Base-by-base conservation (phyloP, 2,888 invertebrate genomes). In the Teleiodes luculella region DNA sequence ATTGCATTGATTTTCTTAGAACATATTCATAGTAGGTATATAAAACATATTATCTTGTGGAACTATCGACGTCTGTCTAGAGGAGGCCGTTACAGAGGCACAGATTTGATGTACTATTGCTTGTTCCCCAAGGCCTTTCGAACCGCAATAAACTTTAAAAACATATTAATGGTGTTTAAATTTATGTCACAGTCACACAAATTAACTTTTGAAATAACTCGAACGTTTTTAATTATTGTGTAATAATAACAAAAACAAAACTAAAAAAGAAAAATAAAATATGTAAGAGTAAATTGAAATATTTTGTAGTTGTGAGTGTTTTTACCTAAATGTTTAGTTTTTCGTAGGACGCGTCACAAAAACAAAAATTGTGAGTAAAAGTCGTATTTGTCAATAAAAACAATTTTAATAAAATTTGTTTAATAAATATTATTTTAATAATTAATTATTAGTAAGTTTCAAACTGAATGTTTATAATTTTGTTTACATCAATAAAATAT, bases 91-190 rank as follows among this genome's bases (percentile, higher is more conserved):
- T n/a, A 4, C 28, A 10, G 39, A 11, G 45, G 35, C 35, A 18
- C 30, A 35, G 35, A 31, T 47, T 47, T 24, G 45, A 47, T 47
- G 47, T 47, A 79, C 77, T 76, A 47, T 33, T 47, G 47, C 39
- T 48, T 76, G 77, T 74, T 61, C 73, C 39, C 69, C 72, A 71
- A 61, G 76, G 74, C 70, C 76, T 70, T 74, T 78, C 58, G 62
- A 78, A 68, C 72, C 70, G 74, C 72, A 80, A 76, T 76, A 77
- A 75, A 80, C 67, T 66, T 74, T 74, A 60, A 65, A 66, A 71
- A 70, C 62, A 68, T n/a, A 59, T 52, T 33, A 30, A 13, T 14
- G 28, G 55, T 50, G 57, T 70, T 72, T 73, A 61, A 58, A 30
- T 31, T 33, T 36, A 36, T 5, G 14, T 1, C 35, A 35, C 24